Evolutionary conservation across 2,888 invertebrate species (phyloP).

Genomic region (Pyrrhosoma nymphula): DNA sequence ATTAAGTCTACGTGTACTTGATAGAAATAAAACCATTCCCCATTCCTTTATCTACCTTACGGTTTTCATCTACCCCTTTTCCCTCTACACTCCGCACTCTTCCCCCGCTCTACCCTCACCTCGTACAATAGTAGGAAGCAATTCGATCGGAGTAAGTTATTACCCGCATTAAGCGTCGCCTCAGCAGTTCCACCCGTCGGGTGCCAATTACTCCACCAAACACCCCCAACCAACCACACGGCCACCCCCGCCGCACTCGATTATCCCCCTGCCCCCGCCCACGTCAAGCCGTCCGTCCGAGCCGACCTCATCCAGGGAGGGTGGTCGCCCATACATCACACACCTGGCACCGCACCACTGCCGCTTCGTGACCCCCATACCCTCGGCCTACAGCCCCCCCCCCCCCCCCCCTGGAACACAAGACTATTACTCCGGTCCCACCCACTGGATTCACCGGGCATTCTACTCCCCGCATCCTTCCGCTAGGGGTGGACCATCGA

Average conservation of each 20-base stretch:
- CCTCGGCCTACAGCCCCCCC: background rate
- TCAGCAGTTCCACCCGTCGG: slow-evolving; percentile 52
- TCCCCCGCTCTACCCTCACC: background rate
- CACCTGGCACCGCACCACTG: background rate
- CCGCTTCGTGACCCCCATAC: background rate
- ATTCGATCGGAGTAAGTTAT: slow-evolving; percentile 52
- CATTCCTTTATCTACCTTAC: background rate
- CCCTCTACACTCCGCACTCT: background rate
- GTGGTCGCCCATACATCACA: background rate
- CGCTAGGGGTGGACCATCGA: no score
- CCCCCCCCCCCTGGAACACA: background rate
- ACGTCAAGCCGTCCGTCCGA: background rate
- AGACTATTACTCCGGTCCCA: no score
- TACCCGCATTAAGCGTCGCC: slow-evolving; percentile 43
- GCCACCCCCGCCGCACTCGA: background rate
- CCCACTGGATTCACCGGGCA: no score
- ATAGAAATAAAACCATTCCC: background rate
- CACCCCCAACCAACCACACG: background rate
- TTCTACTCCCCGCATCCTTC: no score
- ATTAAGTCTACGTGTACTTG: background rate
- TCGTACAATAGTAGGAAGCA: background rate
- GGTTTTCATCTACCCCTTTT: background rate
- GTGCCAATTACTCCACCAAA: slow-evolving; percentile 39
- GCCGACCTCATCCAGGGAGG: background rate
- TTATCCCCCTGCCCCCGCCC: background rate